Percentiles rank a stretch among this genome's conserved stretches.
These are phyloP conservation scores for Myrmophylax atrothorax DNA, from an alignment of 2,113 vertebrate genomes.

Conservation along the genomic window DNA sequence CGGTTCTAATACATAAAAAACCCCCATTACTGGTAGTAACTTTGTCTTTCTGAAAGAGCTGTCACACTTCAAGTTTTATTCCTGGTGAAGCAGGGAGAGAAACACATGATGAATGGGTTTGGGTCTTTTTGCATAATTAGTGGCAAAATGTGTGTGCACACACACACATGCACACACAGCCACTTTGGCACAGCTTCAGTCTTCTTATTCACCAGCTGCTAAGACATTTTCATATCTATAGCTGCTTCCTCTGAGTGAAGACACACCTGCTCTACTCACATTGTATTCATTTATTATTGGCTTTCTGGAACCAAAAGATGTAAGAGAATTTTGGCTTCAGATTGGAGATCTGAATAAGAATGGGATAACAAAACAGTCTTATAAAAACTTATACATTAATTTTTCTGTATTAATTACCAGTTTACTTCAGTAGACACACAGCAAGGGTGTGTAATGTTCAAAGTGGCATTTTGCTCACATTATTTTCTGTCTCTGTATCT, in stretches of 20 bases:
- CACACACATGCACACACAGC: not conserved
- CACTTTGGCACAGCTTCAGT: constrained; percentile 79
- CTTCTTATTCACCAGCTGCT: constrained; percentile 81
- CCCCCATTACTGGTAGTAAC: not conserved
- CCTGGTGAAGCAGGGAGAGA: constrained; percentile 58
- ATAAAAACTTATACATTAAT: not conserved
- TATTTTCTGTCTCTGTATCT: not conserved
- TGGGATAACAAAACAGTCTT: constrained; percentile 12
- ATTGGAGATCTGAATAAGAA: constrained; percentile 41
- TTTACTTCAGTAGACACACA: not conserved
- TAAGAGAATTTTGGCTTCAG: constrained; percentile 65
- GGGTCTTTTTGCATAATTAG: constrained; percentile 78
- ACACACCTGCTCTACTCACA: constrained; percentile 82
- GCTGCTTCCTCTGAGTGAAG: constrained; percentile 75
- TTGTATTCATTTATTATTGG: constrained; percentile 76
- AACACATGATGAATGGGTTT: constrained; percentile 73
- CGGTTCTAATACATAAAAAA: constrained; percentile 20
- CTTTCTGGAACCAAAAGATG: constrained; percentile 59
- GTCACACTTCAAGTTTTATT: constrained; percentile 44
- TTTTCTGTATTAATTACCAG: not conserved
- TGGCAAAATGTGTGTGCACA: not conserved
- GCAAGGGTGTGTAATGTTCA: not conserved
- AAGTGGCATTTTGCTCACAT: not conserved
- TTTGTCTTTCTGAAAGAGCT: constrained; percentile 50
- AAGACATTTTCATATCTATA: constrained; percentile 79